These are phyloP conservation scores for Chiloscyllium punctatum DNA, from an alignment of 2,797 vertebrate genomes.

Conservation along the genomic window DNA sequence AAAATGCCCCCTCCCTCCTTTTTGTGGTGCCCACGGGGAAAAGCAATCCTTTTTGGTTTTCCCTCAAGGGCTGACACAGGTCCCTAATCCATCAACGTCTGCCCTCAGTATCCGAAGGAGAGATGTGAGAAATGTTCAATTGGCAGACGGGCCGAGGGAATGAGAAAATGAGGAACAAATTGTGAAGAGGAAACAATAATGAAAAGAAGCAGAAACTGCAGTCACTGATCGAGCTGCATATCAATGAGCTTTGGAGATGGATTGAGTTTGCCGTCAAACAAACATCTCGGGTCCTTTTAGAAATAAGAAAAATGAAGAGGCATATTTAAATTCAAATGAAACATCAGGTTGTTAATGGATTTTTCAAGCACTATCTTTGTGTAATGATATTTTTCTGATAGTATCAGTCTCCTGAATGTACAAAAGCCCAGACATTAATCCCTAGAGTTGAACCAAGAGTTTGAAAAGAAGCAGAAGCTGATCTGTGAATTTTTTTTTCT, in stretches of 20 bases:
- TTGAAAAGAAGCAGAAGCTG: background rate
- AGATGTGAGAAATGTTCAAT: background rate
- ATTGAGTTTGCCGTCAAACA: background rate
- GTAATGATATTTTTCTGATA: conserved; percentile 29
- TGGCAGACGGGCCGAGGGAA: background rate
- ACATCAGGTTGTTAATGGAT: conserved; percentile 27
- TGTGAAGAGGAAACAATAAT: background rate
- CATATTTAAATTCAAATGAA: conserved; percentile 35
- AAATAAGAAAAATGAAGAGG: conserved; percentile 25
- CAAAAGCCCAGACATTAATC: conserved; percentile 14
- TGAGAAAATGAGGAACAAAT: background rate
- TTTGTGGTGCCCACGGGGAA: too few species aligned
- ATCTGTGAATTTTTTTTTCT: background rate
- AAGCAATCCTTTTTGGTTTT: too few species aligned
- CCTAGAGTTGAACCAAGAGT: background rate
- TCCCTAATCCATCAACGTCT: background rate
- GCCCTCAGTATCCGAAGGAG: background rate
- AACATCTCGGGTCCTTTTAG: conserved; percentile 14
- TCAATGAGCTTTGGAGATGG: conserved; percentile 18
- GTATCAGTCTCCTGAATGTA: background rate
- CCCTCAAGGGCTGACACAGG: too few species aligned
- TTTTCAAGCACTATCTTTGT: conserved; percentile 20
- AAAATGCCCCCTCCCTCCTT: too few species aligned
- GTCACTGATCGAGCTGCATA: background rate
- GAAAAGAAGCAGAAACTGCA: background rate